A percentile compares a stretch with the other conserved stretches of the same genome.
Conservation (phyloP, 2,113 vertebrate genomes). For the Tragelaphus scriptus region DNA sequence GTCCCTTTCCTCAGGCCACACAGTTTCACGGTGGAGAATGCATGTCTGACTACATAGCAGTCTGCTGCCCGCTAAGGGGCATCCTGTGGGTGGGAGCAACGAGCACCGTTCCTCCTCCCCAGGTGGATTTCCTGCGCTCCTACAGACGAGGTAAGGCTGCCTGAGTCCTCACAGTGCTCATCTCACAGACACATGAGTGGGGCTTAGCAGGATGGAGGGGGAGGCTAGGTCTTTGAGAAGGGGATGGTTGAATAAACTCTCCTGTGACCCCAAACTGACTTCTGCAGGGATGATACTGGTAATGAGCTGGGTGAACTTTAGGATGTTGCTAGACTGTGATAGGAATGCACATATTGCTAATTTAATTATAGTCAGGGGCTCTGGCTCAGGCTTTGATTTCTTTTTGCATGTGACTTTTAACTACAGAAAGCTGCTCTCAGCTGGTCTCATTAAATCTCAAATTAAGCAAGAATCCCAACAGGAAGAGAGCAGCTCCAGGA, state of each 20-base stretch:
- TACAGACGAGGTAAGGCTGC: no score
- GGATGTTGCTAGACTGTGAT: neutral
- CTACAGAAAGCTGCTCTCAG: conserved; percentile 30
- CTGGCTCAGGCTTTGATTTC: conserved; percentile 24
- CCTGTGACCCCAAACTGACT: neutral
- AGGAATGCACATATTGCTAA: neutral
- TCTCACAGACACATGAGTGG: neutral
- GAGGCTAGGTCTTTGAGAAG: neutral
- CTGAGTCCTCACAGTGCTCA: neutral
- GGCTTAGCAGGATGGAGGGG: neutral
- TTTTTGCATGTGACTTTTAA: conserved; percentile 18
- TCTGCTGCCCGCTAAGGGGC: neutral
- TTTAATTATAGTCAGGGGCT: neutral
- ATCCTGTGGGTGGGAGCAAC: neutral
- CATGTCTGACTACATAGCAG: neutral
- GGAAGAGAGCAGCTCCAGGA: conserved; percentile 16
- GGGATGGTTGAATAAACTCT: neutral
- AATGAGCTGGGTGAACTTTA: neutral
- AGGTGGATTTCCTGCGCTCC: neutral
- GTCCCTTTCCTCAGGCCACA: neutral
- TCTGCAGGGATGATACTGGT: neutral
- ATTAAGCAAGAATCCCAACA: conserved; percentile 24
- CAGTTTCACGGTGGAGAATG: neutral
- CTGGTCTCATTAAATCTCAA: conserved; percentile 46
- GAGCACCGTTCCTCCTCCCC: neutral